phyloP scores from a whole-genome alignment of 2,113 vertebrate genomes.

The Crotalus horridus region DNA sequence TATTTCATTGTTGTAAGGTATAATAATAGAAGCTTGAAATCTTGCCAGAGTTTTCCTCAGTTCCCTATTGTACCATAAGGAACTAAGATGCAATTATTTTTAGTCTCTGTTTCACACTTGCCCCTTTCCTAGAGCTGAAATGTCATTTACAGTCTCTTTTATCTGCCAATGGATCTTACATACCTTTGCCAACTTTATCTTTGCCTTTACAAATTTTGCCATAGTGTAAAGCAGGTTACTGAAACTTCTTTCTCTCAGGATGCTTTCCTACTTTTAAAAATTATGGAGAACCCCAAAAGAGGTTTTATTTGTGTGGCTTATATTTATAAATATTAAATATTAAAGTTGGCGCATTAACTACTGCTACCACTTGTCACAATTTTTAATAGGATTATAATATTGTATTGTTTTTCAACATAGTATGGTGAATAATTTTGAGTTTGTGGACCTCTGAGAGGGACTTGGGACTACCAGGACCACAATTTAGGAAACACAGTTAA shows the following conservation, averaged over 20 bases:
- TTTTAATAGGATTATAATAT: not conserved
- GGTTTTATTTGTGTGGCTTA: not conserved
- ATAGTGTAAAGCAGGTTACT: not conserved
- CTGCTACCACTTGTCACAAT: not conserved
- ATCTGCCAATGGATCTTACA: not conserved
- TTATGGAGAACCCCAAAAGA: not conserved
- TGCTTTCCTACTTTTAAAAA: not conserved
- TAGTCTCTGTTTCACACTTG: too few species aligned
- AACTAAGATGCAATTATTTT: too few species aligned
- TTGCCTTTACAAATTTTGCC: not conserved
- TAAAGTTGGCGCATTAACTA: not conserved
- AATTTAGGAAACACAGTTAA: not conserved
- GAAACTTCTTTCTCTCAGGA: not conserved
- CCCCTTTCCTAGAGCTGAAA: too few species aligned
- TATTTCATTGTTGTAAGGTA: not conserved
- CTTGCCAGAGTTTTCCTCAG: not conserved
- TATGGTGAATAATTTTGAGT: not conserved
- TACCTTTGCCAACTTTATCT: not conserved
- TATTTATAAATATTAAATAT: not conserved
- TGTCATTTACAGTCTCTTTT: not conserved
- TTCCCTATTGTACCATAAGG: not conserved
- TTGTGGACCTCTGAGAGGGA: not conserved
- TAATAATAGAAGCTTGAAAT: not conserved
- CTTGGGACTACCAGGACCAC: not conserved
- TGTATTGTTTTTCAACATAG: not conserved